phyloP scores from a whole-genome alignment of 1,140 invertebrate genomes.

The Luehdorfia chinensis region DNA sequence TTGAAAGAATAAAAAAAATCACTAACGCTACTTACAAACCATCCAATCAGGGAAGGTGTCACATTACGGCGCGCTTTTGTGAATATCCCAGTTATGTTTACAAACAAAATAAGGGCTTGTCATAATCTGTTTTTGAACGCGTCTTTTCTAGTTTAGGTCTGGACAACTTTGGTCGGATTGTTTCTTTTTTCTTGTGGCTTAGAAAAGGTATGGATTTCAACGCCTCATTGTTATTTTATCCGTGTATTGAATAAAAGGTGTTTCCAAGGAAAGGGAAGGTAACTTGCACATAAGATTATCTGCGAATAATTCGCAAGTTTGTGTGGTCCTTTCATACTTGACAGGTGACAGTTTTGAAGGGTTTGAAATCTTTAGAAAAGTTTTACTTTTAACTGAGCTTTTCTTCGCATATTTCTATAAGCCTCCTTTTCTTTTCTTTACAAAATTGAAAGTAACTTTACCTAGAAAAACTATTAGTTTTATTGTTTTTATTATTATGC shows the following conservation, averaged over 20 bases:
- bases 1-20: conserved; percentile 61
- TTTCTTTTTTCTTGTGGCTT: conserved; percentile 53
- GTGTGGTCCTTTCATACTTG: conserved; percentile 58
- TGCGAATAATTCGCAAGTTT: conserved; percentile 47
- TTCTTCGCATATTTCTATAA: conserved; percentile 28
- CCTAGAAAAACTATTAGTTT: no score
- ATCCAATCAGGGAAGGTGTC: conserved; percentile 68
- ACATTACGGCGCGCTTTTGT: conserved; percentile 62
- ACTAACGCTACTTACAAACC: conserved; percentile 55
- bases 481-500: no score
- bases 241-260: conserved; percentile 49
- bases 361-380: conserved; percentile 35
- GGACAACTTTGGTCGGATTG: conserved; percentile 50
- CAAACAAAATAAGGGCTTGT: conserved; percentile 75
- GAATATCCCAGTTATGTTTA: conserved; percentile 55
- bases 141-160: conserved; percentile 62
- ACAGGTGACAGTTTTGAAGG: conserved; percentile 52
- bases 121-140: conserved; percentile 72
- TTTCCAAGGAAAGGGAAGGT: conserved; percentile 61
- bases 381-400: conserved; percentile 47
- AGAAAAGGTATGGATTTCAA: conserved; percentile 67
- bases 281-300: conserved; percentile 40
- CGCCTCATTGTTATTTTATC: conserved; percentile 70
- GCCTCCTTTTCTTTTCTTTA: conserved; percentile 33
- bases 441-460: no score